phyloP scores from a whole-genome alignment of 2,113 vertebrate species.

The Amphilophus citrinellus region DNA sequence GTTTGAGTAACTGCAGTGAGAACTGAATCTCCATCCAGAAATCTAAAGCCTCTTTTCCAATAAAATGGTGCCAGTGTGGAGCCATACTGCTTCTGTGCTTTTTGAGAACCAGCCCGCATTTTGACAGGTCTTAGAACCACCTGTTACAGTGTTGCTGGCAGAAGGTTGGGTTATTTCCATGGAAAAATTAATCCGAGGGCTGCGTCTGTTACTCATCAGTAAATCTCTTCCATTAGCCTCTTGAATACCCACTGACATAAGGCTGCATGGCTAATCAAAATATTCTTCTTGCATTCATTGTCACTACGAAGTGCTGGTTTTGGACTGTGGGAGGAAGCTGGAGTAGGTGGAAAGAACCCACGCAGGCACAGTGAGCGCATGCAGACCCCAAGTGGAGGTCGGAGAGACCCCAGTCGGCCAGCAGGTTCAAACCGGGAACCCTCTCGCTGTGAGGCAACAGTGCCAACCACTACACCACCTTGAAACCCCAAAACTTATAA shows the following conservation, averaged over 20 bases:
- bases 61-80: fast-evolving
- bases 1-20: neutral
- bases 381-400: too few relatives aligned
- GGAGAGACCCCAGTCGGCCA: too few relatives aligned
- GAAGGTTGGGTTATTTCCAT: neutral
- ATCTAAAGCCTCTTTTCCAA: neutral
- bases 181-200: neutral
- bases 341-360: too few relatives aligned
- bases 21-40: neutral
- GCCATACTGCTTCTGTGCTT: neutral
- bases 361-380: too few relatives aligned
- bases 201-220: neutral
- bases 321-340: too few relatives aligned
- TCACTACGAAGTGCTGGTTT: too few relatives aligned
- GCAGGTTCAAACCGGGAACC: too few relatives aligned
- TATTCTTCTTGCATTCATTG: too few relatives aligned
- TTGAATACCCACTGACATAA: neutral
- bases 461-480: too few relatives aligned
- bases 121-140: neutral
- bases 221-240: neutral
- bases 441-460: too few relatives aligned
- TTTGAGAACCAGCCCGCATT: neutral
- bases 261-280: neutral
- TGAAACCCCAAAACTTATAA: too few relatives aligned
- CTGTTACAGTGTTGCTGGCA: neutral